Conservation (phyloP, 2,888 invertebrate genomes). For the Tenthredo mesomela region DNA sequence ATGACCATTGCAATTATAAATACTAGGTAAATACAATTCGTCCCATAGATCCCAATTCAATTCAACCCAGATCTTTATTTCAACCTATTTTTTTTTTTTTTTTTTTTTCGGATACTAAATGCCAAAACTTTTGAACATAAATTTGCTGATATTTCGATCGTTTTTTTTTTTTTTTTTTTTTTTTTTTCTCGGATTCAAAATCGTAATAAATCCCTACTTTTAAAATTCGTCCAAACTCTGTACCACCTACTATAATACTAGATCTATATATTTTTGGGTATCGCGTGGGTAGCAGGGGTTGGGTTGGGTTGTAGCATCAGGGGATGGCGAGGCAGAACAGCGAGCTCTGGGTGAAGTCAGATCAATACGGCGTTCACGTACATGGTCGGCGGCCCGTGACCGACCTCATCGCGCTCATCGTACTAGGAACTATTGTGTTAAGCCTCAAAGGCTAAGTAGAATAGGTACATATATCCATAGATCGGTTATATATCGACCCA, state of each 20-base stretch:
- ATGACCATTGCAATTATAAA: too few species aligned
- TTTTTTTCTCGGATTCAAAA: too few species aligned
- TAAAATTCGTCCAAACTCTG: not conserved
- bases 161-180: too few species aligned
- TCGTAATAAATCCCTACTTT: not conserved
- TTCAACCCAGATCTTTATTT: too few species aligned
- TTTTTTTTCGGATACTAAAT: too few species aligned
- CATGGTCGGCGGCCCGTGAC: conserved; percentile 48
- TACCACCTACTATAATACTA: not conserved
- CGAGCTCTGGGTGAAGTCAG: conserved; percentile 50
- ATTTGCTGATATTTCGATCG: too few species aligned
- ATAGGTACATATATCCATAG: conserved; percentile 45
- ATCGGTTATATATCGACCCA: not conserved
- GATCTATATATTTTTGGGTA: conserved; percentile 22
- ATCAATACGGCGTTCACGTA: conserved; percentile 50
- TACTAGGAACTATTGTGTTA: conserved; percentile 50
- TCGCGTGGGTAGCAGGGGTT: conserved; percentile 28
- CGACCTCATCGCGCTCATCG: conserved; percentile 50
- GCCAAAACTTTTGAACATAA: too few species aligned
- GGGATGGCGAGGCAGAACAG: conserved; percentile 30
- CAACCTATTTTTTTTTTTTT: too few species aligned
- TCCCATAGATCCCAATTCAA: too few species aligned
- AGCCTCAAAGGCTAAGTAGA: conserved; percentile 50
- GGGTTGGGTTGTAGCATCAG: not conserved
- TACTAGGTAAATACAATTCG: too few species aligned